Conservation (phyloP, 2,113 vertebrate species). For the Chaetura pelagica region DNA sequence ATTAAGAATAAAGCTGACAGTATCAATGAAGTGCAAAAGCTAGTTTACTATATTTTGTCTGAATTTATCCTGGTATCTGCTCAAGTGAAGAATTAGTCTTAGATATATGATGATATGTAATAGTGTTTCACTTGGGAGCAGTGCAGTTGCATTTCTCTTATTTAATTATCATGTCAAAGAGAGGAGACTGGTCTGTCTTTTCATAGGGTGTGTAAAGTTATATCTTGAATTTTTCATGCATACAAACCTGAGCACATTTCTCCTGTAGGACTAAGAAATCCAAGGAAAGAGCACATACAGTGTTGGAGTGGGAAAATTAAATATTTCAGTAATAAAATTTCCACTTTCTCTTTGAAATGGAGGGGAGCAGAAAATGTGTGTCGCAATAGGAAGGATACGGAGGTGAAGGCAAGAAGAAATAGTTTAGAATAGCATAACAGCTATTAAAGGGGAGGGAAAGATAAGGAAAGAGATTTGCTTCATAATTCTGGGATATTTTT, state of each 20-base stretch:
- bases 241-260: background rate
- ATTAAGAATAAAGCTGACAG: background rate
- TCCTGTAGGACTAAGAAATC: background rate
- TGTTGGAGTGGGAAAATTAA: background rate
- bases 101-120: slow-evolving; percentile 30
- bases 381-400: background rate
- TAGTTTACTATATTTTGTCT: slow-evolving; percentile 45
- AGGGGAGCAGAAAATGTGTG: background rate
- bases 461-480: background rate
- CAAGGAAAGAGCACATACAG: background rate
- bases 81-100: slow-evolving; percentile 50
- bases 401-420: background rate
- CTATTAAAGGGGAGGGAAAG: background rate
- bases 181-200: slow-evolving; percentile 13
- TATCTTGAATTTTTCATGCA: background rate
- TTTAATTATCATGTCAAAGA: slow-evolving; percentile 43
- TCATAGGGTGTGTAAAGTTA: background rate
- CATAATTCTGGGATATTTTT: background rate
- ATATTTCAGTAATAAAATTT: background rate
- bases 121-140: slow-evolving; percentile 28
- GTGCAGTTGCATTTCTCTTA: slow-evolving; percentile 23
- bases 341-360: background rate
- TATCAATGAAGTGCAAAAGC: slow-evolving; percentile 58
- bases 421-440: background rate
- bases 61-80: slow-evolving; percentile 15